phyloP scores from a whole-genome alignment of 2,113 vertebrate genomes.

The Phylloscopus trochiloides region DNA sequence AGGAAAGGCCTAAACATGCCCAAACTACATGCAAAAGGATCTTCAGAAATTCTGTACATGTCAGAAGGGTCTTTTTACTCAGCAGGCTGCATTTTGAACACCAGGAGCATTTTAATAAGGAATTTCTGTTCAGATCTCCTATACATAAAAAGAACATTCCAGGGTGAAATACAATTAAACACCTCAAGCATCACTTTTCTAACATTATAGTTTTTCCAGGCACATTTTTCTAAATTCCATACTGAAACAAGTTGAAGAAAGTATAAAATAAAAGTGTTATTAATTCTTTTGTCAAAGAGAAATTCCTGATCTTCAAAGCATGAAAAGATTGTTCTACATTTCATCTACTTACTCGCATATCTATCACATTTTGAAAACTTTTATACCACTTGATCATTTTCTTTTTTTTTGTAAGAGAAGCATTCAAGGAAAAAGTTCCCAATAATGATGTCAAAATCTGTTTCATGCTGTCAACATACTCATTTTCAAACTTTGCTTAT shows the following conservation, averaged over 20 bases:
- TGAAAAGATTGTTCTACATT: neutral
- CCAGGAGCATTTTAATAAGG: neutral
- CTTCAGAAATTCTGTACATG: neutral
- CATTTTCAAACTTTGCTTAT: neutral
- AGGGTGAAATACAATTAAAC: conserved; percentile 31
- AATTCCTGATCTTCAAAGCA: neutral
- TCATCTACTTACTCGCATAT: neutral
- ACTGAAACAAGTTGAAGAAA: neutral
- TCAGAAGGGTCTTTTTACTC: conserved; percentile 43
- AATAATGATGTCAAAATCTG: neutral
- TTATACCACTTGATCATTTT: neutral
- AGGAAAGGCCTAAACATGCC: neutral
- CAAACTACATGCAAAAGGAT: neutral
- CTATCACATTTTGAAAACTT: neutral
- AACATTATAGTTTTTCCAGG: neutral
- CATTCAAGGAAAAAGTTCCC: neutral
- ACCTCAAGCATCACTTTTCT: neutral
- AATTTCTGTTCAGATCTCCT: neutral
- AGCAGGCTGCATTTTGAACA: conserved; percentile 5
- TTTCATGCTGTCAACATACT: neutral
- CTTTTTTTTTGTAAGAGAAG: neutral
- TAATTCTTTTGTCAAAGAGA: conserved; percentile 32
- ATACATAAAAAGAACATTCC: neutral
- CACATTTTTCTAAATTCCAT: neutral
- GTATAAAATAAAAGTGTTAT: neutral